Evolutionary conservation across 2,888 invertebrate species (phyloP).

Genomic region (Heliconius ethilla): DNA sequence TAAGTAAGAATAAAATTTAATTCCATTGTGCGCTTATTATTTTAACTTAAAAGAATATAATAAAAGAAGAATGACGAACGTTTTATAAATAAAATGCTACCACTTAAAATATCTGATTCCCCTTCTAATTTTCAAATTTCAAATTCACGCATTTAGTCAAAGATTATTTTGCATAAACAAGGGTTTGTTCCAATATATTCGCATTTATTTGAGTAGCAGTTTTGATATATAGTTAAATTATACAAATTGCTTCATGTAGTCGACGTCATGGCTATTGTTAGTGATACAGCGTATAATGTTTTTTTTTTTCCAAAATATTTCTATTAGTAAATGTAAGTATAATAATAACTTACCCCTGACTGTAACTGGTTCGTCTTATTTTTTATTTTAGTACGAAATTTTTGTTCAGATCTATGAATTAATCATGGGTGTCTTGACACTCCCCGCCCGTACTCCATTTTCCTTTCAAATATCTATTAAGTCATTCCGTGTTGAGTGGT

Average conservation of each 20-base stretch:
- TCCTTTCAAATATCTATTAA: too few relatives aligned
- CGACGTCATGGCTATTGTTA: constrained; percentile 56
- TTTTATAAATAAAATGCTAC: neutral
- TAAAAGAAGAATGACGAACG: neutral
- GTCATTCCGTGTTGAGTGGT: too few relatives aligned
- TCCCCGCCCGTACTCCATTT: too few relatives aligned
- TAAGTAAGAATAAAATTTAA: neutral
- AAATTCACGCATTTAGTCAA: constrained; percentile 56
- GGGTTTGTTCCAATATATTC: constrained; percentile 63
- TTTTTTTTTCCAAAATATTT: constrained; percentile 25
- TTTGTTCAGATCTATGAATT: too few relatives aligned
- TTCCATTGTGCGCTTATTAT: neutral
- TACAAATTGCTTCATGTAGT: constrained; percentile 65
- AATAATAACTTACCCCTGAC: neutral
- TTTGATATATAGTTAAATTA: constrained; percentile 73
- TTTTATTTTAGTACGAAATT: too few relatives aligned
- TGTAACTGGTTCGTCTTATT: too few relatives aligned
- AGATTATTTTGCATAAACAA: constrained; percentile 74
- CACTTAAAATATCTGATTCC: constrained; percentile 36
- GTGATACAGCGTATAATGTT: constrained; percentile 60
- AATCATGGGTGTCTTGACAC: too few relatives aligned
- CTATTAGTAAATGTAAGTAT: neutral
- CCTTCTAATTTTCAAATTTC: constrained; percentile 59
- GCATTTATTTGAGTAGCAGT: constrained; percentile 59
- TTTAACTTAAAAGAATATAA: neutral